phyloP scores from a whole-genome alignment of 2,113 vertebrate species.

The Sceloporus tristichus region DNA sequence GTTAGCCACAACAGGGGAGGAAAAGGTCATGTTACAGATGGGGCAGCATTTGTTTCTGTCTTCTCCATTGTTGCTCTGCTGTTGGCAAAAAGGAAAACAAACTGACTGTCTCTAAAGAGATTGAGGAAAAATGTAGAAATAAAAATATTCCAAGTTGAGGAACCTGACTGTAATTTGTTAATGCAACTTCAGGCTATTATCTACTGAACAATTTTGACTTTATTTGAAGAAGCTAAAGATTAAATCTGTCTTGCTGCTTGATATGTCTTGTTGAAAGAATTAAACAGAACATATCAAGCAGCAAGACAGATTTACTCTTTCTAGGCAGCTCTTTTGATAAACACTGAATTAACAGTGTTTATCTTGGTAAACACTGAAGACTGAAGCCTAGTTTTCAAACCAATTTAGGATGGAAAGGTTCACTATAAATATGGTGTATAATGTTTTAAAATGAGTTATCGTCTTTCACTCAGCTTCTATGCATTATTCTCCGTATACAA shows the following conservation, averaged over 20 bases:
- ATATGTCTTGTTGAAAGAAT: not conserved
- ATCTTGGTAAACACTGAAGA: not conserved
- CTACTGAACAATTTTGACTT: not conserved
- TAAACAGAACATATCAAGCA: not conserved
- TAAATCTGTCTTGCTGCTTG: not conserved
- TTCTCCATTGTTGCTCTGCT: conserved; percentile 81
- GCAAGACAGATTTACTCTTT: not conserved
- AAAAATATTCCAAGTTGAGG: not conserved
- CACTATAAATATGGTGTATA: rapidly evolving
- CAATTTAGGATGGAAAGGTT: rapidly evolving
- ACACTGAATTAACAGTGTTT: not conserved
- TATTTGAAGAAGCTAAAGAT: conserved; percentile 27
- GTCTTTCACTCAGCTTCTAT: not conserved
- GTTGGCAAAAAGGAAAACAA: conserved; percentile 72
- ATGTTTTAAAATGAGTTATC: rapidly evolving
- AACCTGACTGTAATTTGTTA: conserved; percentile 1
- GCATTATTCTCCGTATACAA: not conserved
- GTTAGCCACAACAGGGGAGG: conserved; percentile 90
- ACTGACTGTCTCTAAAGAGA: not conserved
- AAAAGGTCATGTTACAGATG: conserved; percentile 96
- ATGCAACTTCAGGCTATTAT: not conserved
- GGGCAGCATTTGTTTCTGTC: conserved; percentile 91
- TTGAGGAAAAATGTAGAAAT: not conserved
- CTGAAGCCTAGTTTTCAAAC: rapidly evolving
- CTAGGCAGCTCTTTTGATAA: conserved; percentile 26